These are phyloP conservation scores for Listrodromus nycthemerus DNA, from an alignment of 2,888 invertebrate species.

Conservation along the genomic window DNA sequence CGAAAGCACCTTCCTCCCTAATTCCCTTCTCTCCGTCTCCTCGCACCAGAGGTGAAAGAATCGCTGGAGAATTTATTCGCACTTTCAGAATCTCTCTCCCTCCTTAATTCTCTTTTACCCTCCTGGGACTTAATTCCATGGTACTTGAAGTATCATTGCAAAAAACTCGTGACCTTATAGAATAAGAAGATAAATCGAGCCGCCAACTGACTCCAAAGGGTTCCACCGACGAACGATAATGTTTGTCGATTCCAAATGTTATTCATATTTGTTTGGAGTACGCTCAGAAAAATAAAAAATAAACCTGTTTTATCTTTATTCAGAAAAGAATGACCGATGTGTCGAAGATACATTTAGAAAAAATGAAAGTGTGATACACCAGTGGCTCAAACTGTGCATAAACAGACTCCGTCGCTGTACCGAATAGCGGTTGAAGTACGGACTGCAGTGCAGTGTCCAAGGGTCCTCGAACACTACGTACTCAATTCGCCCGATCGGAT, in stretches of 20 bases:
- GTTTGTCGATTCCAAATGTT: neutral
- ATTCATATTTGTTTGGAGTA: neutral
- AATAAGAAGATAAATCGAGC: conserved; percentile 27
- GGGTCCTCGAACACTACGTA: conserved; percentile 12
- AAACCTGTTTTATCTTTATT: neutral
- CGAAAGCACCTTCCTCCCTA: conserved; percentile 41
- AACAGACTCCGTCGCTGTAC: conserved; percentile 7
- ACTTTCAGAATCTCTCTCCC: conserved; percentile 52
- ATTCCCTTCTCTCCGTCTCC: conserved; percentile 43
- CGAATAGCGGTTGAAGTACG: conserved; percentile 26
- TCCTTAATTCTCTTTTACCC: neutral
- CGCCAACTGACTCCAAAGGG: neutral
- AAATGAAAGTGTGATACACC: neutral
- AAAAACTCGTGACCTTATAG: conserved; percentile 37
- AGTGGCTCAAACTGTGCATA: neutral
- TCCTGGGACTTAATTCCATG: conserved; percentile 55
- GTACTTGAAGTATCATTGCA: conserved; percentile 37
- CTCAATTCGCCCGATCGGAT: conserved; percentile 37
- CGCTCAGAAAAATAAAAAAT: neutral
- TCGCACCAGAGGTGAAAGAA: conserved; percentile 27
- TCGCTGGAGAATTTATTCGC: conserved; percentile 61
- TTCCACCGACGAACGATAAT: neutral
- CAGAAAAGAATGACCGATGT: neutral
- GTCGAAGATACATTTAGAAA: neutral
- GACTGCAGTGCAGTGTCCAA: conserved; percentile 1